Percentiles rank a stretch among this genome's conserved stretches.
These are phyloP conservation scores for Dasypus novemcinctus DNA, from an alignment of 2,113 vertebrate genomes.

Conservation along the genomic window DNA sequence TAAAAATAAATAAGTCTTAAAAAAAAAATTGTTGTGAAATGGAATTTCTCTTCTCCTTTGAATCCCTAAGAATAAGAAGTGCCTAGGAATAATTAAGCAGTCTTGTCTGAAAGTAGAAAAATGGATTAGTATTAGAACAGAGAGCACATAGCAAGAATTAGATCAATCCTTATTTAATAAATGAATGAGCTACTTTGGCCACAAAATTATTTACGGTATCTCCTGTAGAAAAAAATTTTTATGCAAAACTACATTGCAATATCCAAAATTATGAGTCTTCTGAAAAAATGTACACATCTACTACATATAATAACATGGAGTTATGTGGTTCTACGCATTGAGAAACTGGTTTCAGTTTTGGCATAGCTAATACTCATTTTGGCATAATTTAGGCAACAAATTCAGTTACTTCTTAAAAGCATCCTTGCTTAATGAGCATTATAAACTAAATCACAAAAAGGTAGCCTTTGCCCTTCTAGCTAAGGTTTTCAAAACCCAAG, in stretches of 20 bases:
- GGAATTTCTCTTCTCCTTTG: background rate
- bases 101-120: conserved; percentile 23
- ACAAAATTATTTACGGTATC: conserved; percentile 18
- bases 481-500: background rate
- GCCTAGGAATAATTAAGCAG: background rate
- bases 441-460: conserved; percentile 15
- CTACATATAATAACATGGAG: conserved; percentile 15
- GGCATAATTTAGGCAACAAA: conserved; percentile 20
- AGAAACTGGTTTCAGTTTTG: conserved; percentile 17
- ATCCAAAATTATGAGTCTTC: conserved; percentile 10
- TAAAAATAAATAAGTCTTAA: no score
- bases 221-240: background rate
- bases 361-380: background rate
- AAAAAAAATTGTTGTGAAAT: background rate
- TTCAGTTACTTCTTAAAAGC: conserved; percentile 18
- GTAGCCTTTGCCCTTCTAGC: background rate
- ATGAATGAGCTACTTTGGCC: conserved; percentile 34
- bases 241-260: conserved; percentile 20
- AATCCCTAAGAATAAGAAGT: background rate
- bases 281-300: conserved; percentile 43
- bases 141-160: conserved; percentile 31
- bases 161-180: conserved; percentile 57
- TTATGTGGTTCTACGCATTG: background rate
- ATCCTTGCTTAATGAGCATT: background rate
- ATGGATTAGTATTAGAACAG: conserved; percentile 39